phyloP scores from a whole-genome alignment of 2,113 vertebrate species.

The Laticauda colubrina region DNA sequence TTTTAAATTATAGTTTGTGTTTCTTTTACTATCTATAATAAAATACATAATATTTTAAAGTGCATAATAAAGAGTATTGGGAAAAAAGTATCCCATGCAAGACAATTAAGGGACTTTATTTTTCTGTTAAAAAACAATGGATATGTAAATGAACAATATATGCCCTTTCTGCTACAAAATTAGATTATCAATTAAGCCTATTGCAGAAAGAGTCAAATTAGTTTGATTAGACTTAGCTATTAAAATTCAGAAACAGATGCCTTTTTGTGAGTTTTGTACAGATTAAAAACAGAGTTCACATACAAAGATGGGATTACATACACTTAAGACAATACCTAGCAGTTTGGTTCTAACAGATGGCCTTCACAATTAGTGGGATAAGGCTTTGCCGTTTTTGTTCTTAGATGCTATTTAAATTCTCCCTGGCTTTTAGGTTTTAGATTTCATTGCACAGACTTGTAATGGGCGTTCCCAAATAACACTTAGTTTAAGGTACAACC shows the following conservation, averaged over 20 bases:
- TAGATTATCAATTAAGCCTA: conserved; percentile 49
- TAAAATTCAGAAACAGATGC: conserved; percentile 65
- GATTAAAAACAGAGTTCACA: conserved; percentile 59
- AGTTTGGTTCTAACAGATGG: conserved; percentile 60
- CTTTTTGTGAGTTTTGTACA: conserved; percentile 48
- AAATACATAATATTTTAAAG: neutral
- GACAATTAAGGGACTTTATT: conserved; percentile 37
- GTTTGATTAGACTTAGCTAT: conserved; percentile 62
- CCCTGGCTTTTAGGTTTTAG: conserved; percentile 10
- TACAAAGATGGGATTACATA: conserved; percentile 53
- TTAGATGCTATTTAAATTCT: conserved; percentile 29
- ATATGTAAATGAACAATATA: conserved; percentile 38
- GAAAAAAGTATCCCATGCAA: neutral
- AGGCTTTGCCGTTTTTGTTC: neutral
- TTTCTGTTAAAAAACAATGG: neutral
- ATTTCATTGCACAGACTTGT: neutral
- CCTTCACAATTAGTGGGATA: conserved; percentile 31
- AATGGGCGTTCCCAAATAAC: neutral
- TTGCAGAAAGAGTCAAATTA: conserved; percentile 53
- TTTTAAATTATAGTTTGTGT: neutral
- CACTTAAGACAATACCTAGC: conserved; percentile 61
- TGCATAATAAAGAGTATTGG: neutral
- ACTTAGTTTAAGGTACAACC: neutral
- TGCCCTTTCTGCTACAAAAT: conserved; percentile 15
- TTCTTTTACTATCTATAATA: neutral